A percentile compares a stretch with the other conserved stretches of the same genome.
Conservation (phyloP, 2,888 invertebrate genomes). For the Polydrusus cervinus region DNA sequence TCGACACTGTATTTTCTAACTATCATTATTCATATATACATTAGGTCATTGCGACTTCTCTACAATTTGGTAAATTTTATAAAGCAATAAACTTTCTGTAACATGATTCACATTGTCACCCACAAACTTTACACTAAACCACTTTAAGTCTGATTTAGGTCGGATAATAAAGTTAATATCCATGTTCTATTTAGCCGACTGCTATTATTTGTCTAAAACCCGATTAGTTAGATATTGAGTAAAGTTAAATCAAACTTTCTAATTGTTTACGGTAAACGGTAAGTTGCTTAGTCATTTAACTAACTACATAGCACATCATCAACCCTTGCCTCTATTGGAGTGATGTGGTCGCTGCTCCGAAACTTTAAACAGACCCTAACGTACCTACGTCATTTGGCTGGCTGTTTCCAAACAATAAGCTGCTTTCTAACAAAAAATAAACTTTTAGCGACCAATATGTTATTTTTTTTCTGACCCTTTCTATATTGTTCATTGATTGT, state of each 20-base stretch:
- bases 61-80: too few species aligned
- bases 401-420: not conserved
- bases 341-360: not conserved
- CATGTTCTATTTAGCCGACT: not conserved
- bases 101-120: too few species aligned
- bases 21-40: too few species aligned
- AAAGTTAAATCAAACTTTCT: conserved; percentile 3
- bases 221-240: not conserved
- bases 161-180: not conserved
- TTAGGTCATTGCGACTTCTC: too few species aligned
- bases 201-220: not conserved
- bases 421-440: too few species aligned
- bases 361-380: not conserved
- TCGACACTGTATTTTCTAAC: too few species aligned
- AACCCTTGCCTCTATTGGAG: not conserved
- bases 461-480: too few species aligned
- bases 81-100: too few species aligned
- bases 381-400: not conserved
- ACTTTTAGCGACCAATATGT: too few species aligned
- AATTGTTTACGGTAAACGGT: not conserved
- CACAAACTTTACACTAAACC: too few species aligned
- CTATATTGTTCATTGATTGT: too few species aligned
- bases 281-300: conserved; percentile 3
- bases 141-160: too few species aligned
- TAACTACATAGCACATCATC: not conserved